These are phyloP conservation scores for Xylota sylvarum DNA, from an alignment of 2,888 invertebrate species.

Conservation along the genomic window DNA sequence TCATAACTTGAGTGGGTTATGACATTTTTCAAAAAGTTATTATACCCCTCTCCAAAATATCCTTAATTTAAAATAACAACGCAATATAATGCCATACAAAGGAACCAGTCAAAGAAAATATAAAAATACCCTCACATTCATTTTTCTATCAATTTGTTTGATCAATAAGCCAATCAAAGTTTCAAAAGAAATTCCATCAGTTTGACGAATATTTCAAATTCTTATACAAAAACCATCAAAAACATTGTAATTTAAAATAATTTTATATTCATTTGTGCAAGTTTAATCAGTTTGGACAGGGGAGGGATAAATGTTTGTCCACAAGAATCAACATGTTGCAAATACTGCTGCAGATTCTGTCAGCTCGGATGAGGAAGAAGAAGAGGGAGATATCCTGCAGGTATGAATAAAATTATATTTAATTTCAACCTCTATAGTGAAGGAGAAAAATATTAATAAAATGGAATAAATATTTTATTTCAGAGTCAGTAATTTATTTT, in stretches of 20 bases:
- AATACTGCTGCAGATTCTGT: conserved; percentile 85
- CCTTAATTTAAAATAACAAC: not conserved
- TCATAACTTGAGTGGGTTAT: too few species aligned
- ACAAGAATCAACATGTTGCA: conserved; percentile 85
- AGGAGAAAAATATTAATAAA: not conserved
- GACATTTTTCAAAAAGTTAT: too few species aligned
- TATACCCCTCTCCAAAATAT: not conserved
- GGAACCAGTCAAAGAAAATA: not conserved
- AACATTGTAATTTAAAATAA: conserved; percentile 2
- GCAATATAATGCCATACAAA: not conserved
- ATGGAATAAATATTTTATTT: conserved; percentile 5
- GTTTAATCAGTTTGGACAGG: conserved; percentile 14
- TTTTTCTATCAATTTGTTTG: conserved; percentile 61
- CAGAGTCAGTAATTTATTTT: conserved; percentile 1
- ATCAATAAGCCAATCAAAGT: conserved; percentile 63
- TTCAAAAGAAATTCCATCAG: conserved; percentile 57
- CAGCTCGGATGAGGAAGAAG: conserved; percentile 87
- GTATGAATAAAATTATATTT: conserved; percentile 73
- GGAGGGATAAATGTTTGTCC: conserved; percentile 86
- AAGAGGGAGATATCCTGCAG: conserved; percentile 85
- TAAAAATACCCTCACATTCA: conserved; percentile 32
- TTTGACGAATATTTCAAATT: conserved; percentile 54
- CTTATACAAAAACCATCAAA: conserved; percentile 53
- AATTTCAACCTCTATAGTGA: not conserved
- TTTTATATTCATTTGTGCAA: conserved; percentile 74